Base-by-base conservation (phyloP, 2,888 invertebrate genomes). In the Diaphora mendica region DNA sequence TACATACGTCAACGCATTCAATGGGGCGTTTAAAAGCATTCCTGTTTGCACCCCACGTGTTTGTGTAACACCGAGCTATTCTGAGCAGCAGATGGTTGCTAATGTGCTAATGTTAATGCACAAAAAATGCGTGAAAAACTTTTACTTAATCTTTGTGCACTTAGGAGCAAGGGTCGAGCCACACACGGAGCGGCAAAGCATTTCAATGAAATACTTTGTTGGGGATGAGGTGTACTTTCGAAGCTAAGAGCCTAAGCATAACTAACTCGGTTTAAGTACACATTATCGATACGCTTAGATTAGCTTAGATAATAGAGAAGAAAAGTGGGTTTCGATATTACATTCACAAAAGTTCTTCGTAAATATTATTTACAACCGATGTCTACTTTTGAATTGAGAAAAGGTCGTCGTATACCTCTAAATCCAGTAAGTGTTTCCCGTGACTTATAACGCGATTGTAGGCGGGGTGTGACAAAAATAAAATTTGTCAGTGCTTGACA, bases 1-100 rank as follows among this genome's bases (percentile, higher is more conserved):
- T 92, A 92, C 92, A 92, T 90, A 92, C 92, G 91, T 92, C 93
- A 89, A 89, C 92, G 91, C 90, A 82, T 89, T 91, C 90, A 92
- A 91, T 91, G 91, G 91, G 89, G 87, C 91, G 90, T 89, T 91
- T 91, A 90, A 93, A 92, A 91, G 92, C 91, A 90, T 91, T 90
- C 89, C 89, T 83, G 85, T 84, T 85, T 80, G 80, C 87, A 78
- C 86, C 88, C 90, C 90, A 88, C 88, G 88, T 88, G 88, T 87
- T 86, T 82, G 84, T 82, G 82, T 80, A 72, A 81, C 82, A 82
- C 81, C 79, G 78, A 85, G 88, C 86, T 89, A 90, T 92, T 92
- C 88, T 80, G 75, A 83, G 85, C 83, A 80, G 84, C 89, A 89
- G 87, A 88, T 87, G 88, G 78, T 78, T 73, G 78, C 82, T 84